Base-by-base conservation (phyloP, 2,113 vertebrate species). In the Pyxicephalus adspersus region DNA sequence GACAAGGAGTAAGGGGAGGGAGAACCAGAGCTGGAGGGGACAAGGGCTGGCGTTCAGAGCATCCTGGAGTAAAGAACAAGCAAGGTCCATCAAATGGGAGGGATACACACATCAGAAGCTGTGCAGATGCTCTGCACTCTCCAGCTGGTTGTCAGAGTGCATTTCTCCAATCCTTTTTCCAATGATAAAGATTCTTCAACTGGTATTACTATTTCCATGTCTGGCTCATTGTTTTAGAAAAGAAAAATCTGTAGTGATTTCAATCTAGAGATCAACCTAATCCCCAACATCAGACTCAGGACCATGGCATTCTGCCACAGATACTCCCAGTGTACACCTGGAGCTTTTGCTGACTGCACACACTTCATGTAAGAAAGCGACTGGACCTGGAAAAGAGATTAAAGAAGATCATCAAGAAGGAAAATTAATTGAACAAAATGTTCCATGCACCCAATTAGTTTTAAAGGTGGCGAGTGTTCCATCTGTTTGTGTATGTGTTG, bases 391-490 rank as follows among this genome's bases (percentile, higher is more conserved):
- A 55, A 72, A 75, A 64, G 22, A 54, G 70, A 3, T 54, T 72
- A 83, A 84, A 60, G 81, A 2, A 29, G 55, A 64, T 57, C 2
- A 57, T 20, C 26, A 60, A 20, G 45, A 1, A 76, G n/a, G 83
- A 81, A 74, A 0, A 60, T 38, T n/a, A n/a, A n/a, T n/a, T n/a
- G n/a, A 85, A 63, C 78, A 79, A 84, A 80, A 83, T 84, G 83
- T 77, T 87, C 74, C 45, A 64, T 0, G 80, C 63, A 84, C 63
- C 77, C 6, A 72, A 73, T 63, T 74, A 57, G 72, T 19, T 0
- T 76, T 90, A 85, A 88, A 86, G 84, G 74, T 81, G 84, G 83
- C 84, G 84, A 2, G 68, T 83, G 83, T 68, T 25, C 50, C 22
- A 31, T 82, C 23, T 57, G 29, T 70, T 34, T 58, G 57, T 58